A percentile compares a stretch with the other conserved stretches of the same genome.
Conservation (phyloP, 2,113 vertebrate species). For the Phasianus colchicus region DNA sequence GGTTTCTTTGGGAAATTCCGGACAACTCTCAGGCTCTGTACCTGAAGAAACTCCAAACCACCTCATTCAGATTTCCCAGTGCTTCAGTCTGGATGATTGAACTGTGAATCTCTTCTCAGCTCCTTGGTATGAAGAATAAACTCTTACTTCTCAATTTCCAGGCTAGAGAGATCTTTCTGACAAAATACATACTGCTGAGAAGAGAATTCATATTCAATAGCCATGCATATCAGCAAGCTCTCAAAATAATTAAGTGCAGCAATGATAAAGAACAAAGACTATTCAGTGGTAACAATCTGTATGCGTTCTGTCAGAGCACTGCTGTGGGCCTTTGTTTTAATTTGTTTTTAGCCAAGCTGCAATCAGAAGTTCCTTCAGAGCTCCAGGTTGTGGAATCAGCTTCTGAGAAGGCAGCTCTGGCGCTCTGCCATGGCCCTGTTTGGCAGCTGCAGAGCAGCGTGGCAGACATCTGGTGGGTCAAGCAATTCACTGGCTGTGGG, state of each 20-base stretch:
- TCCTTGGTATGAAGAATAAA: not conserved
- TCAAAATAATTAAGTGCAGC: conserved; percentile 36
- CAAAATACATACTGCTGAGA: not conserved
- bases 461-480: conserved; percentile 16
- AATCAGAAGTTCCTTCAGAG: not conserved
- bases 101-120: not conserved
- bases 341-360: not conserved
- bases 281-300: not conserved
- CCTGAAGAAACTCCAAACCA: not conserved
- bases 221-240: conserved; percentile 1
- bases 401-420: not conserved
- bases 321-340: not conserved
- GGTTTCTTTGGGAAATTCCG: not conserved
- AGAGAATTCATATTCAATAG: not conserved
- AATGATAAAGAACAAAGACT: not conserved
- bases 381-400: not conserved
- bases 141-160: not conserved
- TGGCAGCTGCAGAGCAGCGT: not conserved
- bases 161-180: conserved; percentile 10
- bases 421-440: not conserved
- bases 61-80: not conserved
- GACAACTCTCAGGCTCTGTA: not conserved
- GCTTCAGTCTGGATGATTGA: not conserved
- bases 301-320: not conserved
- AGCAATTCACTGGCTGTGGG: not conserved